phyloP scores from a whole-genome alignment of 2,888 invertebrate species.

The Sericinus montela region DNA sequence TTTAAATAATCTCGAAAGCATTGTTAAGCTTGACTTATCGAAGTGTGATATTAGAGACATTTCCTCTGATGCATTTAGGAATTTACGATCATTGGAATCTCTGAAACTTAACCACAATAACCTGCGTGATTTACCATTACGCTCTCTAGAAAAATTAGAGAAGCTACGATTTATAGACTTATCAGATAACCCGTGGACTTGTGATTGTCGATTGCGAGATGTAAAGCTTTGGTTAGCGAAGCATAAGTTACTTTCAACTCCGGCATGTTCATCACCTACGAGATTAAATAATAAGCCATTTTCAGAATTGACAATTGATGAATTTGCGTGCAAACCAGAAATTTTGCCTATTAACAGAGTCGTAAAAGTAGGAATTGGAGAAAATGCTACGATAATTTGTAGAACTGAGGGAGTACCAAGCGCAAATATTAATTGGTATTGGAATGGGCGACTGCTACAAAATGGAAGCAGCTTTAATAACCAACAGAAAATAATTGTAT shows the following conservation, averaged over 20 bases:
- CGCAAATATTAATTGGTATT: conserved; percentile 91
- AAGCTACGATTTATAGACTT: conserved; percentile 89
- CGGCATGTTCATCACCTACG: conserved; percentile 86
- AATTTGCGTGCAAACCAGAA: conserved; percentile 92
- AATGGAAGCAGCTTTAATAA: conserved; percentile 89
- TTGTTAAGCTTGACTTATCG: conserved; percentile 91
- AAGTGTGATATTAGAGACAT: conserved; percentile 89
- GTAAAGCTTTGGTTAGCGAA: conserved; percentile 90
- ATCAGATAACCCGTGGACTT: conserved; percentile 93
- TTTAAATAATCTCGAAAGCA: conserved; percentile 85
- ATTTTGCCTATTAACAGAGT: conserved; percentile 86
- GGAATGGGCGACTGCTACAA: conserved; percentile 87
- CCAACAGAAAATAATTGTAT: conserved; percentile 86
- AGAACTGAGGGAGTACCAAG: conserved; percentile 89
- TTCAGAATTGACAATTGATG: conserved; percentile 87
- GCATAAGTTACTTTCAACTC: conserved; percentile 88
- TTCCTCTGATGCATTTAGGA: conserved; percentile 85
- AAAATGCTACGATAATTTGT: conserved; percentile 92
- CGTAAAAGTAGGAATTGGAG: conserved; percentile 88
- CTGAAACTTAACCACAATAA: conserved; percentile 91
- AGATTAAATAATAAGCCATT: conserved; percentile 85
- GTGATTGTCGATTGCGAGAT: conserved; percentile 90
- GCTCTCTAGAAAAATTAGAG: conserved; percentile 85
- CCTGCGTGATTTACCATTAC: conserved; percentile 84
- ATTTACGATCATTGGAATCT: conserved; percentile 86